Conservation (phyloP, 2,113 vertebrate species). For the Chunga burmeisteri region DNA sequence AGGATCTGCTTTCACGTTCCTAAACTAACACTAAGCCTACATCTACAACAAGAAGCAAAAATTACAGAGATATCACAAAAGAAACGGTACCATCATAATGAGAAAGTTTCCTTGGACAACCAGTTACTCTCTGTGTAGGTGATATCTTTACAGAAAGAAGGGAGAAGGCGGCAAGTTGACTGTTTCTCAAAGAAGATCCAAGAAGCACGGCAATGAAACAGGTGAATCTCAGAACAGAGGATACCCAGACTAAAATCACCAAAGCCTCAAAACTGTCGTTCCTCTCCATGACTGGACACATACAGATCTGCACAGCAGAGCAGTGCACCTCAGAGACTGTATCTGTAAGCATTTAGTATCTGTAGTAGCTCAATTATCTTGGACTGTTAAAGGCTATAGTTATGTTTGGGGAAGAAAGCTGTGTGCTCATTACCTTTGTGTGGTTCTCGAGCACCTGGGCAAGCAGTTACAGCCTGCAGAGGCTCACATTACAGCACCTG, state of each 20-base stretch:
- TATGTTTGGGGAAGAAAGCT: background rate
- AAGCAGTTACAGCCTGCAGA: background rate
- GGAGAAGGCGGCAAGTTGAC: rapidly evolving
- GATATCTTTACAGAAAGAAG: background rate
- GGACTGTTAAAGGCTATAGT: background rate
- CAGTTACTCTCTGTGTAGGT: background rate
- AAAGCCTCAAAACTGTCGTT: background rate
- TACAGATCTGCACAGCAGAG: background rate
- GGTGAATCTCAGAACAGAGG: background rate
- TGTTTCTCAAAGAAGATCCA: background rate
- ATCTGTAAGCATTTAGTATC: background rate
- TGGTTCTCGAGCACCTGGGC: rapidly evolving
- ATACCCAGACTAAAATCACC: background rate
- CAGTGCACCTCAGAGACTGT: background rate
- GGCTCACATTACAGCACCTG: rapidly evolving
- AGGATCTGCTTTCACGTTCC: background rate
- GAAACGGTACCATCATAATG: background rate
- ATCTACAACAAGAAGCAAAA: background rate
- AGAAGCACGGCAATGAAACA: background rate
- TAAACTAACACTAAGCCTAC: background rate
- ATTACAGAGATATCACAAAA: background rate
- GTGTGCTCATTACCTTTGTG: background rate
- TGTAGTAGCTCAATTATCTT: background rate
- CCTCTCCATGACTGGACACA: background rate
- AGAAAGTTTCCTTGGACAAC: background rate